Percentiles rank a stretch among this genome's conserved stretches.
phyloP scores from a whole-genome alignment of 2,797 vertebrate species.

The Orientallactaga sibirica region DNA sequence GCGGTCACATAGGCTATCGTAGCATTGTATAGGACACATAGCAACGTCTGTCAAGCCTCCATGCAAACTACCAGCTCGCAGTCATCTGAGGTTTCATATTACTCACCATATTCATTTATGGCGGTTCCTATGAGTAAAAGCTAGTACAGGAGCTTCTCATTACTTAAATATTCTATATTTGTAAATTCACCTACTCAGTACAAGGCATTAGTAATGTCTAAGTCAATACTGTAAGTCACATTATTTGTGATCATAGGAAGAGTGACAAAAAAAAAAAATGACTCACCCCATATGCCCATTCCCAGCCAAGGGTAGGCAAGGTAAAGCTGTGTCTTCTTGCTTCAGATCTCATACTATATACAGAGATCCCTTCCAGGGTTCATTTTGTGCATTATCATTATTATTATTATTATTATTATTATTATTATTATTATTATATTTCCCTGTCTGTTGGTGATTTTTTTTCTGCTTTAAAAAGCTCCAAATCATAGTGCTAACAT shows the following conservation, averaged over 20 bases:
- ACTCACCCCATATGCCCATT: neutral
- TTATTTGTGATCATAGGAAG: neutral
- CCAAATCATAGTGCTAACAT: neutral
- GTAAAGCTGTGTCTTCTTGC: neutral
- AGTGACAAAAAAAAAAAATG: neutral
- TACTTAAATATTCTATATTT: neutral
- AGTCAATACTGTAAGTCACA: neutral
- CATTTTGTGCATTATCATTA: neutral
- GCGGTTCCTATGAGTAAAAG: neutral
- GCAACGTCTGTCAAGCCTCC: neutral
- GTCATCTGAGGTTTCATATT: neutral
- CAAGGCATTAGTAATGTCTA: slow-evolving; percentile 1
- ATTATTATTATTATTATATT: neutral
- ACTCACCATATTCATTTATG: neutral
- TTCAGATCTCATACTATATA: neutral
- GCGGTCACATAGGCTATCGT: neutral
- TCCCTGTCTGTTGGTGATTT: neutral
- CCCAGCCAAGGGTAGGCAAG: neutral
- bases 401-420: no score
- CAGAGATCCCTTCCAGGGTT: neutral
- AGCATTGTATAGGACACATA: neutral
- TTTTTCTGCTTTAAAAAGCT: neutral
- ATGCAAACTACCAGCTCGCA: neutral
- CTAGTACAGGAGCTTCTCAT: neutral
- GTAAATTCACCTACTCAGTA: neutral